These are phyloP conservation scores for Coptotermes formosanus DNA, from an alignment of 1,140 invertebrate genomes.

Conservation along the genomic window DNA sequence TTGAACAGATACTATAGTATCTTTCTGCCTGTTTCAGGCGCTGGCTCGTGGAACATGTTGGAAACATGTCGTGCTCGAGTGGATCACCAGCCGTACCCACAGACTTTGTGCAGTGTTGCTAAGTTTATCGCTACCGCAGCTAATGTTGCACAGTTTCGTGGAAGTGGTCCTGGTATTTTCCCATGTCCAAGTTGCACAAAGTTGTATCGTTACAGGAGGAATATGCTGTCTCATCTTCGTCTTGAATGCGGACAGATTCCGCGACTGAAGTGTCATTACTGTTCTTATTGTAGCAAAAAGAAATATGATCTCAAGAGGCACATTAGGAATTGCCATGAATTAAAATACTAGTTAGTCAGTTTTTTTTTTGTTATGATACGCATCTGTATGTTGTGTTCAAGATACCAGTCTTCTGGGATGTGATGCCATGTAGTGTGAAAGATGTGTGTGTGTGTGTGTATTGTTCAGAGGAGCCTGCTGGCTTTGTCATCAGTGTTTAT, in stretches of 20 bases:
- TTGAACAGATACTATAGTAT: neutral
- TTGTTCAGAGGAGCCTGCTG: too few relatives aligned
- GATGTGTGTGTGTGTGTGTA: too few relatives aligned
- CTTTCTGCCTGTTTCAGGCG: neutral
- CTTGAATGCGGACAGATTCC: conserved; percentile 38
- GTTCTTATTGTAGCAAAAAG: conserved; percentile 34
- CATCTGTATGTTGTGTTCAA: too few relatives aligned
- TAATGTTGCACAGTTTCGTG: neutral
- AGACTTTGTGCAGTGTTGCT: neutral
- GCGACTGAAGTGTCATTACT: conserved; percentile 38
- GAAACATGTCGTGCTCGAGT: neutral
- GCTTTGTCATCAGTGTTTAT: too few relatives aligned
- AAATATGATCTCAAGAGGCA: conserved; percentile 35
- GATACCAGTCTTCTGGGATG: too few relatives aligned
- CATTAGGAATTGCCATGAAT: conserved; percentile 13
- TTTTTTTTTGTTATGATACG: too few relatives aligned
- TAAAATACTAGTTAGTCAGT: neutral
- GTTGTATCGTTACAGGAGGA: conserved; percentile 25
- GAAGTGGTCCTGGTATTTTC: neutral
- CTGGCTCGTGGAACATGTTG: neutral
- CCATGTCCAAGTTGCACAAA: conserved; percentile 31
- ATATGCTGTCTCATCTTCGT: conserved; percentile 33
- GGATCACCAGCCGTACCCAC: neutral
- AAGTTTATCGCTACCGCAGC: neutral
- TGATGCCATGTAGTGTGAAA: too few relatives aligned